Evolutionary conservation across 2,113 vertebrate genomes (phyloP), one percentile per base, ranked within the genome.

Genomic region (Megaleporinus macrocephalus): DNA sequence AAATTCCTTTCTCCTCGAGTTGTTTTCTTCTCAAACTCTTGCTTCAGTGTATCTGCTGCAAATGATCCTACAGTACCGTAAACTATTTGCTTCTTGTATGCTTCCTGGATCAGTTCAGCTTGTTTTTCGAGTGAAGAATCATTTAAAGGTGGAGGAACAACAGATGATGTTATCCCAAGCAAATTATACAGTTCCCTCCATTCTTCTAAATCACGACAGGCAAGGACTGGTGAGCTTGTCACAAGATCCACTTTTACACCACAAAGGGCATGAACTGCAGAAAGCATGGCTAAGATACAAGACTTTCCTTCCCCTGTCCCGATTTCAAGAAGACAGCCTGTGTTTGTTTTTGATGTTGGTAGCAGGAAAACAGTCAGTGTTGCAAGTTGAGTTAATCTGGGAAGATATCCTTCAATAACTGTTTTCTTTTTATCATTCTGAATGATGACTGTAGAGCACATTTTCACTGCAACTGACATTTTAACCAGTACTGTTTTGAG

Each of bases 231-330:
- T 13, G 81, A 83, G 61, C 86, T 88, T 1, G 84, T 86, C 53
- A 88, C 82, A 57, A 88, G 41, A 27, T 88, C 86, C 29, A 86
- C 78, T 33, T 77, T 84, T 22, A 73, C 77, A 26, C 83, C 86
- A 30, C 84, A 62, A 30, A 86, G 79, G 20, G 78, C 82, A 47
- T 86, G 86, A 63, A 88, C 79, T 5, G 59, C 51, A 41, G 84
- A 3, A 3, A 36, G 36, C 36, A 36, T 36, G 36, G 36, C 36
- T 36, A 36, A 36, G 36, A 36, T 7, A 57, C 86, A 84, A 4
- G 86, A 84, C 49, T 88, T 88, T 59, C 86, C 84, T 65, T 88
- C 86, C n/a, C 86, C 86, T 24, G 86, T 88, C 11, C 76, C 86
- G 6, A 88, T 88, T 59, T 88, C 84, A 36, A 88, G 74, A 15